phyloP scores from a whole-genome alignment of 2,797 vertebrate species.

The Chaenodraco wilsoni region DNA sequence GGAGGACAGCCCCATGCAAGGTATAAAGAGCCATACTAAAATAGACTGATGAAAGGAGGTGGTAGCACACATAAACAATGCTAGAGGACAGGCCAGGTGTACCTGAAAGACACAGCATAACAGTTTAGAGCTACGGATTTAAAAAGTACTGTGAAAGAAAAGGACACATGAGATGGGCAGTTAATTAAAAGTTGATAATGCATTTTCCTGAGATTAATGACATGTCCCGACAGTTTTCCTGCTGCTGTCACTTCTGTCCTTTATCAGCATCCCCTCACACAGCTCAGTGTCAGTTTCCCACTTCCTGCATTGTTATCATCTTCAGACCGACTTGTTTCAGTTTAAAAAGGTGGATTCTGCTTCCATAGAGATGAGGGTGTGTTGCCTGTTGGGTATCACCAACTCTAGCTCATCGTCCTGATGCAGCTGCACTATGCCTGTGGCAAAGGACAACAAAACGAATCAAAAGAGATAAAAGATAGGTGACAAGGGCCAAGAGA shows the following conservation, averaged over 20 bases:
- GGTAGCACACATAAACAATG: conserved; percentile 41
- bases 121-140: conserved; percentile 1
- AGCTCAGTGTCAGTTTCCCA: conserved; percentile 35
- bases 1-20: conserved; percentile 53
- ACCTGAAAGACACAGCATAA: conserved; percentile 4
- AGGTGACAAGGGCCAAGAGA: neutral
- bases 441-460: conserved; percentile 15
- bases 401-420: conserved; percentile 63
- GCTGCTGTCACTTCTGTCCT: conserved; percentile 48
- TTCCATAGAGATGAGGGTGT: conserved; percentile 63
- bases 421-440: conserved; percentile 69
- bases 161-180: neutral
- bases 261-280: conserved; percentile 64
- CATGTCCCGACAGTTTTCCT: conserved; percentile 29
- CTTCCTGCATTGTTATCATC: conserved; percentile 57
- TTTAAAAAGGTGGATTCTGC: conserved; percentile 70
- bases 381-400: conserved; percentile 61
- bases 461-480: neutral
- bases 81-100: conserved; percentile 9
- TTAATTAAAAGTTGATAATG: conserved; percentile 16
- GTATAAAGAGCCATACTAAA: conserved; percentile 66
- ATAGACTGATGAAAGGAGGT: conserved; percentile 70
- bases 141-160: conserved; percentile 11
- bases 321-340: conserved; percentile 38
- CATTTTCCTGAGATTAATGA: conserved; percentile 17